These are phyloP conservation scores for Hoplias malabaricus DNA, from an alignment of 2,113 vertebrate genomes.

Conservation along the genomic window DNA sequence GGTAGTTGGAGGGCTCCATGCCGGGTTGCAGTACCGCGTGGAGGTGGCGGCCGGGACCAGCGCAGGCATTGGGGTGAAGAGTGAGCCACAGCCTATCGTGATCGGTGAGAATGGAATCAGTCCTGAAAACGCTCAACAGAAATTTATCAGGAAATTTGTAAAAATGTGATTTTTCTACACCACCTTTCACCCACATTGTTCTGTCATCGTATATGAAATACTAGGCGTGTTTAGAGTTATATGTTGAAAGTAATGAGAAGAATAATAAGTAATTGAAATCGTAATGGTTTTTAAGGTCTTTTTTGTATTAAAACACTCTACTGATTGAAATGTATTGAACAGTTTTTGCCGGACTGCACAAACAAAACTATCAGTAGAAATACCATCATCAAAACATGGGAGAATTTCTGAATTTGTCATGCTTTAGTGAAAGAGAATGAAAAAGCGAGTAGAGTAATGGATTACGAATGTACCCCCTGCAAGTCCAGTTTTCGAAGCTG, in stretches of 20 bases:
- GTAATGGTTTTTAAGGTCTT: slow-evolving; percentile 72
- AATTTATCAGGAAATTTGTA: no score
- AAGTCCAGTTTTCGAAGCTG: slow-evolving; percentile 16
- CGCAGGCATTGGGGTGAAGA: slow-evolving; percentile 93
- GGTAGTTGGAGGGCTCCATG: slow-evolving; percentile 92
- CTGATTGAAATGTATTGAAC: slow-evolving; percentile 84
- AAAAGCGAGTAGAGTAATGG: not conserved
- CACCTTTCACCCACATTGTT: no score
- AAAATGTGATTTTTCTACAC: no score
- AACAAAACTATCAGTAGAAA: no score
- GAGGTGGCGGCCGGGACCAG: slow-evolving; percentile 97
- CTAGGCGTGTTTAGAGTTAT: no score
- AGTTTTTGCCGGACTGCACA: slow-evolving; percentile 87
- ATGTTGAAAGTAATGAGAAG: not conserved
- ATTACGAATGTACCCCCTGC: slow-evolving; percentile 27
- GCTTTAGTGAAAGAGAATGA: slow-evolving; percentile 38
- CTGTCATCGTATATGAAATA: no score
- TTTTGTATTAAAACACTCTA: not conserved
- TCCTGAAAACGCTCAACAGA: no score
- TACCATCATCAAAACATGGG: slow-evolving; percentile 89
- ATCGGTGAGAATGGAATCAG: slow-evolving; percentile 87
- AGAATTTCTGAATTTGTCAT: slow-evolving; percentile 77
- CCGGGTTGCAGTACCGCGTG: slow-evolving; percentile 90
- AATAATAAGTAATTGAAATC: slow-evolving; percentile 68
- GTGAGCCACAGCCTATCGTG: slow-evolving; percentile 89